Evolutionary conservation across 1,140 invertebrate species (phyloP).

Genomic region (Pantala flavescens): DNA sequence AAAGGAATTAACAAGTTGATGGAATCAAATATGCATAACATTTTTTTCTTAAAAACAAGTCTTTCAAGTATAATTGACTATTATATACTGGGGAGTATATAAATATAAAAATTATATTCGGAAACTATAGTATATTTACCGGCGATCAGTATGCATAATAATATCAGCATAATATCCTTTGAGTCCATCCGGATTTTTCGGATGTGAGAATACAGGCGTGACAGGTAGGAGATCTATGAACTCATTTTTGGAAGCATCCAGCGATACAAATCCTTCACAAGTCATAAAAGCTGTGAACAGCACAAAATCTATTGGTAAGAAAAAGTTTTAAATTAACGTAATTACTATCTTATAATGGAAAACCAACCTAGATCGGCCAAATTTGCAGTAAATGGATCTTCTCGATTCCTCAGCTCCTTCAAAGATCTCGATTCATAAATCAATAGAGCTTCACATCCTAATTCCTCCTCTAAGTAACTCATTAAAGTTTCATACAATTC

Average conservation of each 20-base stretch:
- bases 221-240: constrained; percentile 42
- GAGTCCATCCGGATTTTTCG: constrained; percentile 36
- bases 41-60: too few species aligned
- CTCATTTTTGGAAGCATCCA: constrained; percentile 34
- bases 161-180: constrained; percentile 50
- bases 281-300: constrained; percentile 45
- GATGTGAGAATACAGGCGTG: constrained; percentile 45
- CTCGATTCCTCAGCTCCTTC: constrained; percentile 37
- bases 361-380: constrained; percentile 45
- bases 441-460: constrained; percentile 39
- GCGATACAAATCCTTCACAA: constrained; percentile 41
- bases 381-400: constrained; percentile 43
- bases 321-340: not conserved
- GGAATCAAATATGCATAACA: too few species aligned
- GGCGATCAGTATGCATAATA: constrained; percentile 46
- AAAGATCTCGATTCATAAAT: constrained; percentile 45
- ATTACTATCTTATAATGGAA: not conserved
- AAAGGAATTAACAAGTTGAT: too few species aligned
- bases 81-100: too few species aligned
- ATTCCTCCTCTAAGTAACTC: constrained; percentile 41
- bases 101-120: too few species aligned
- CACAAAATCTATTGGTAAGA: constrained; percentile 12
- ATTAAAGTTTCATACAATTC: constrained; percentile 46
- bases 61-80: too few species aligned
- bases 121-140: constrained; percentile 29